Base-by-base conservation (phyloP, 1,140 invertebrate species). In the Calosoma granatense region DNA sequence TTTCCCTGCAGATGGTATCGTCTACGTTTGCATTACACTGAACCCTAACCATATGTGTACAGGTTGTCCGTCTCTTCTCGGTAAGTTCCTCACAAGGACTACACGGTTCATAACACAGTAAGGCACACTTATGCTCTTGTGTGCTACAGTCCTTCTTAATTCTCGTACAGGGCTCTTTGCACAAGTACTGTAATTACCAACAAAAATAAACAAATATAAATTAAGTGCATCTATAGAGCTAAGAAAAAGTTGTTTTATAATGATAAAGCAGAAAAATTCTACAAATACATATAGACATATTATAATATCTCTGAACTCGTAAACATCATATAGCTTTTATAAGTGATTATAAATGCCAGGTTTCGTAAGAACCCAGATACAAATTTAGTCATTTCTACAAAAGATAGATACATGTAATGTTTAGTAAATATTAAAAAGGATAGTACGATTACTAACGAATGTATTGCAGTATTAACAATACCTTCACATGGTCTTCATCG, bases 51-150 rank as follows among this genome's bases (percentile, higher is more conserved):
- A 53, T 56, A 56, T 75, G 72, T 56, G 70, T 70, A 53, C 74
- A 74, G 15, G 53, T 63, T 1, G 53, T 63, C 1, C 71, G 65
- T 19, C 66, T 72, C 59, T 73, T 76, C 4, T 43, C 17, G 17
- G 74, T 70, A 15, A 43, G 51, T 9, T 75, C 65, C 15, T 61
- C 56, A 63, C 76, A 78, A 1, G 63, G 20, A n/a, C 67, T 67
- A 62, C 77, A 79, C 3, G 61, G 56, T 61, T 77, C 71, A 56
- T 68, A 62, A 56, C 78, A 79, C 20, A 53, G 26, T 59, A 69
- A 74, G 1, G 56, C 56, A 54, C 77, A 79, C 22, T 62, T 60
- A 55, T 78, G 77, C 11, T 70, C 59, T 1, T 64, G 61, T 2
- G 63, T 47, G 17, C 41, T 67, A 58, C 73, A 75, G 9, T 65